These are phyloP conservation scores for Pyxicephalus adspersus DNA, from an alignment of 2,113 vertebrate species.

Conservation along the genomic window DNA sequence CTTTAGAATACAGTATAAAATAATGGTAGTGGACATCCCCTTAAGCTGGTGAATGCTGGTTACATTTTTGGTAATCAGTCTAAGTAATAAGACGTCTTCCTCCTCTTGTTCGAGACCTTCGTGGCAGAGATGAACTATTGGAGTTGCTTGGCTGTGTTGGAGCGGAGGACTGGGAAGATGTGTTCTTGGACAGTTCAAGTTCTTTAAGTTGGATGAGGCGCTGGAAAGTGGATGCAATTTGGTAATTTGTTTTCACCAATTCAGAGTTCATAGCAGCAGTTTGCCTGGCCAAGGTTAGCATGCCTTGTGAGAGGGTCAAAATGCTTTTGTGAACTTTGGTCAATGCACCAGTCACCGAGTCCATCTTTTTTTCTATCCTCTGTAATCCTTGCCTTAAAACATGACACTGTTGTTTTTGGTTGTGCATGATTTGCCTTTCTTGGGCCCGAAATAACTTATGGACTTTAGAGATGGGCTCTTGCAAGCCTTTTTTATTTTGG, in stretches of 20 bases:
- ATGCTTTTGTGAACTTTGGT: conserved; percentile 53
- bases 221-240: conserved; percentile 49
- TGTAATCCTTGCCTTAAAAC: conserved; percentile 46
- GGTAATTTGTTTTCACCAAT: conserved; percentile 48
- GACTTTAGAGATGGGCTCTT: conserved; percentile 10
- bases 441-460: conserved; percentile 28
- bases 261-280: conserved; percentile 48
- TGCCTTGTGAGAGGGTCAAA: conserved; percentile 46
- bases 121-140: conserved; percentile 40
- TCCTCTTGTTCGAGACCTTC: conserved; percentile 21
- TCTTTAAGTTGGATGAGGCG: conserved; percentile 51
- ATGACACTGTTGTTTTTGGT: conserved; percentile 41
- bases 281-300: conserved; percentile 45
- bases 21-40: conserved; percentile 34
- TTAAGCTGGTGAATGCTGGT: background rate
- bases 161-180: conserved; percentile 2
- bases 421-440: conserved; percentile 25
- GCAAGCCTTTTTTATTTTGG: conserved; percentile 9
- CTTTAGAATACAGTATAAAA: too few relatives aligned
- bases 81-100: conserved; percentile 37
- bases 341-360: conserved; percentile 37
- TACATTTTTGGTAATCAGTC: background rate
- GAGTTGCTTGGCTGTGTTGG: conserved; percentile 36
- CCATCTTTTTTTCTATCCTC: conserved; percentile 54
- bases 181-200: conserved; percentile 47